A percentile compares a stretch with the other conserved stretches of the same genome.
Conservation (phyloP, 2,797 vertebrate species). For the Triplophysa bombifrons region DNA sequence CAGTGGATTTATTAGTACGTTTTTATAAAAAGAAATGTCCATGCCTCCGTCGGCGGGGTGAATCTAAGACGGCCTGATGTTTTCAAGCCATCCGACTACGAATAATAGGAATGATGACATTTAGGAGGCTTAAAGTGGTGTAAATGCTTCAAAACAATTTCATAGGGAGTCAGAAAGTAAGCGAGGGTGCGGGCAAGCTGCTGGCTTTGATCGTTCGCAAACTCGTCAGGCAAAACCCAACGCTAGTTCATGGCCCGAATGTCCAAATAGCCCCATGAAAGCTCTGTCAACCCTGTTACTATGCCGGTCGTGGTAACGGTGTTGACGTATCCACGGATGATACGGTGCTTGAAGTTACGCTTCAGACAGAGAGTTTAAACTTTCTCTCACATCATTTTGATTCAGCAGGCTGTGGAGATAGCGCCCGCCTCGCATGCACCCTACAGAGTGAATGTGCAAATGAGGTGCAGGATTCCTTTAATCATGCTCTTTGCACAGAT, state of each 20-base stretch:
- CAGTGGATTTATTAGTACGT: conserved; percentile 87
- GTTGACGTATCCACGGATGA: background rate
- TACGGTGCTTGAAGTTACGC: background rate
- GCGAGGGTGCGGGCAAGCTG: conserved; percentile 52
- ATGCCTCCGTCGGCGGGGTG: conserved; percentile 82
- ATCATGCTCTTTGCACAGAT: conserved; percentile 54
- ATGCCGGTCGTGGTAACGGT: background rate
- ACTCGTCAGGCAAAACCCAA: conserved; percentile 49
- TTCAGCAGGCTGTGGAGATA: background rate
- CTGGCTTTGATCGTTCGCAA: conserved; percentile 54
- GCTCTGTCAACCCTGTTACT: background rate
- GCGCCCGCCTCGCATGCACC: conserved; percentile 7
- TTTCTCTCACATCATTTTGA: conserved; percentile 31
- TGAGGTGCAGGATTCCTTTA: conserved; percentile 44
- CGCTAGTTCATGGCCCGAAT: conserved; percentile 18
- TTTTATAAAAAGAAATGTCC: conserved; percentile 82
- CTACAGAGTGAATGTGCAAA: conserved; percentile 42
- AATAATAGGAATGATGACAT: conserved; percentile 75
- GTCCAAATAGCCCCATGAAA: background rate
- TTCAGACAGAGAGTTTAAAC: background rate
- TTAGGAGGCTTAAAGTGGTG: conserved; percentile 59
- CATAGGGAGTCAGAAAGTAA: conserved; percentile 52
- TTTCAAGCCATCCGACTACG: conserved; percentile 84
- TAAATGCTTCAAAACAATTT: conserved; percentile 60
- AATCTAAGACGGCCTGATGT: conserved; percentile 84